These are phyloP conservation scores for Adrianichthys oophorus DNA, from an alignment of 2,797 vertebrate genomes.

Conservation along the genomic window DNA sequence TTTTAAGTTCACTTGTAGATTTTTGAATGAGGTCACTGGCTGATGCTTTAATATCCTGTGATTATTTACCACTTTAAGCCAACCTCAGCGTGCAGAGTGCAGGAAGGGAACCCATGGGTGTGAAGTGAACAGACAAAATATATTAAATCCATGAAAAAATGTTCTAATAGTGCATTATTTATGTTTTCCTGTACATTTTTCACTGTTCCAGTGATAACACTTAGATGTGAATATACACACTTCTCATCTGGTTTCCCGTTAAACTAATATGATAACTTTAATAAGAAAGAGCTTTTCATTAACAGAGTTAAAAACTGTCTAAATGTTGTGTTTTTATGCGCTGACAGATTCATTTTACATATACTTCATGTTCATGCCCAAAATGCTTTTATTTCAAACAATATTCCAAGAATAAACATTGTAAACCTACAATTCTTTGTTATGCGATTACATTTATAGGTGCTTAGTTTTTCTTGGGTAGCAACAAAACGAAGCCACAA, in stretches of 20 bases:
- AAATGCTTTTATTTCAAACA: neutral
- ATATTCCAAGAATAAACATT: neutral
- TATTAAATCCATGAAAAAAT: slow-evolving; percentile 36
- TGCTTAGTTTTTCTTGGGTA: slow-evolving; percentile 15
- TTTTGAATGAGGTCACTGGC: slow-evolving; percentile 29
- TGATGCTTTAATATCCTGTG: slow-evolving; percentile 51
- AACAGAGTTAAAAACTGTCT: too few species aligned
- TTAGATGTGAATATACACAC: slow-evolving; percentile 4
- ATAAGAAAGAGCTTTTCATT: too few species aligned
- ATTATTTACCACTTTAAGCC: slow-evolving; percentile 34
- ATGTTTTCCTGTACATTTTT: slow-evolving; percentile 21
- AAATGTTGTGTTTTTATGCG: too few species aligned
- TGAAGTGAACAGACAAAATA: slow-evolving; percentile 21
- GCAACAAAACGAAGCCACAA: slow-evolving; percentile 28
- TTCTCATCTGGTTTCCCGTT: neutral
- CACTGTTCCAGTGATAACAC: slow-evolving; percentile 4
- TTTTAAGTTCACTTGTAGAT: slow-evolving; percentile 27
- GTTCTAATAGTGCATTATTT: slow-evolving; percentile 7
- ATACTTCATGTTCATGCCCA: neutral
- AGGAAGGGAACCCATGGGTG: slow-evolving; percentile 19
- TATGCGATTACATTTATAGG: neutral
- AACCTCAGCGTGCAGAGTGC: slow-evolving; percentile 20
- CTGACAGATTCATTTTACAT: too few species aligned
- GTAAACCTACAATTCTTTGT: slow-evolving; percentile 8
- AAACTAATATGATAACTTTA: too few species aligned